A percentile compares a stretch with the other conserved stretches of the same genome.
These are phyloP conservation scores for Varanus komodoensis DNA, from an alignment of 2,113 vertebrate genomes.

Conservation along the genomic window DNA sequence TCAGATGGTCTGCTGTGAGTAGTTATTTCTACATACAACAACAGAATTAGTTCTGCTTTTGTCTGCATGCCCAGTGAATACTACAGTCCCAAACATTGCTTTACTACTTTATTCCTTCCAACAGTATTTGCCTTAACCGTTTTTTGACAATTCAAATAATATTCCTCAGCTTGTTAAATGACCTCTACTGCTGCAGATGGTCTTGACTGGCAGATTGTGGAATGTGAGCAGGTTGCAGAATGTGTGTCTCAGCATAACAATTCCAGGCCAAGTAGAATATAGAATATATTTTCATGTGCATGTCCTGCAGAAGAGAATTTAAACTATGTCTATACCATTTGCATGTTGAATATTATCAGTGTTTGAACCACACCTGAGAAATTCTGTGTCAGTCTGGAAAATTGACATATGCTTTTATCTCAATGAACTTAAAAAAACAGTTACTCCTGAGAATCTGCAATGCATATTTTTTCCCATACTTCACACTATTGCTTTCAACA, in stretches of 20 bases:
- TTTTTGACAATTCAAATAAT: constrained; percentile 34
- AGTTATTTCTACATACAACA: background rate
- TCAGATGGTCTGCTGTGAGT: background rate
- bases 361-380: background rate
- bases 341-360: background rate
- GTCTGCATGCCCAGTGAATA: background rate
- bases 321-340: background rate
- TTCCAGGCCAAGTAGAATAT: background rate
- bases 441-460: background rate
- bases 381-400: background rate
- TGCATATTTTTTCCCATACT: background rate
- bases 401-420: background rate
- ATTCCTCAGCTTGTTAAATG: background rate
- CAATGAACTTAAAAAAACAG: background rate
- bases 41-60: background rate
- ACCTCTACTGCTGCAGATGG: constrained; percentile 16
- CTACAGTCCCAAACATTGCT: constrained; percentile 45
- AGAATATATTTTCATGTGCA: background rate
- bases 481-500: background rate
- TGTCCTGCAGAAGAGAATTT: background rate
- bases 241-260: background rate
- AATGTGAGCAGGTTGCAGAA: background rate
- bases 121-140: constrained; percentile 45
- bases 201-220: constrained; percentile 40
- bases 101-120: constrained; percentile 41